Evolutionary conservation across 2,113 vertebrate species (phyloP), one percentile per base, ranked within the genome.

Genomic region (Salvelinus fontinalis): DNA sequence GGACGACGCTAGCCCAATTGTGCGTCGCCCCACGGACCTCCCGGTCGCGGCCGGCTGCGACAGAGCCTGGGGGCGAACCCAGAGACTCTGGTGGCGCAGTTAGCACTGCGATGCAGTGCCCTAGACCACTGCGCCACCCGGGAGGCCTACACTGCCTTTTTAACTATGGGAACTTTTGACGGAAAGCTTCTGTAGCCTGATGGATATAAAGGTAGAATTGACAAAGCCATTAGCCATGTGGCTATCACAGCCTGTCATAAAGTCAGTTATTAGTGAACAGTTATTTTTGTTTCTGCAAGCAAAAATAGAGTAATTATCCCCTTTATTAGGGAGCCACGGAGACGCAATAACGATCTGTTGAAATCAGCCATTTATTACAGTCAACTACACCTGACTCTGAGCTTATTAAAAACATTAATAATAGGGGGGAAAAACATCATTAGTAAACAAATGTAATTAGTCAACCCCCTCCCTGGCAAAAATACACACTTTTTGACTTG

Each of bases 361-460:
- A 91, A 92, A 94, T 90, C 90, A 92, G 90, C 91, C 93, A 94
- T 95, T 94, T 91, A 94, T 95, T 94, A 95, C 91, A 94, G 93
- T 93, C 94, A 93, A 84, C 89, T 88, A 89, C 90, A 92, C 92
- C 90, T 92, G 89, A 93, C 90, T 94, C 85, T 84, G 81, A 85
- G 89, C 92, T 95, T 94, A 95, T 94, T 94, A 94, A 93, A 94
- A 93, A 92, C 88, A 87, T 92, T 88, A 89, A 91, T 92, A 93
- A 93, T 73, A 83, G 83, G 77, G 85, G 89, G 88, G 93, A 92
- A 89, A 11, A 44, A 44, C 39, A 84, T 93, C 91, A 94, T 94
- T 94, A 93, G 93, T 92, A 93, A 93, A 94, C 93, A 93, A 94
- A 93, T 89, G 85, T 87, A 88, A 94, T 94, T 90, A 90, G 89